Evolutionary conservation across 2,888 invertebrate genomes (phyloP).

Genomic region (Sphaerophoria taeniata): DNA sequence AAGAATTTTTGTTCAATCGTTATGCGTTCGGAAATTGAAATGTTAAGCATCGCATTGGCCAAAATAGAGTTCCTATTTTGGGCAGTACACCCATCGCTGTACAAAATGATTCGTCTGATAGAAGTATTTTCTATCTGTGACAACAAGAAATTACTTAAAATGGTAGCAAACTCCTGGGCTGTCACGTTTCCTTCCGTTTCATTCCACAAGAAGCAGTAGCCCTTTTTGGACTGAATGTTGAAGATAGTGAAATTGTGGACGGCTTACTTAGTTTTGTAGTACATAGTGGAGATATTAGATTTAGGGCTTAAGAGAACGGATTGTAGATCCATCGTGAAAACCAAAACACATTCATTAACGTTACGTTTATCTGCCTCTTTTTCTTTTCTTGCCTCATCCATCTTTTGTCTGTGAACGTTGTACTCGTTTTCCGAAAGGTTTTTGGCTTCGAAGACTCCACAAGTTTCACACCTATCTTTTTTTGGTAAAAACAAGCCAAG

Average conservation of each 20-base stretch:
- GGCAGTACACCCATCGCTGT: no score
- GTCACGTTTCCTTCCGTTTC: no score
- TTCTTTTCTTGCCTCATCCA: conserved; percentile 5
- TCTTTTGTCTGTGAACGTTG: neutral
- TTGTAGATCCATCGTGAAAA: conserved; percentile 6
- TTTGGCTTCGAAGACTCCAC: neutral
- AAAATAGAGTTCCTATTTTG: no score
- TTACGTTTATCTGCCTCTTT: neutral
- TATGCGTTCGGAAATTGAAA: neutral
- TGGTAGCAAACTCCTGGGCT: no score
- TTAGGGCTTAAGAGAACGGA: conserved; percentile 2
- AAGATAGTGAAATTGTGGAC: no score
- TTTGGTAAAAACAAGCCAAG: conserved; percentile 6
- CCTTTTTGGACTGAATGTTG: no score
- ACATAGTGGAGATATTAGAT: neutral
- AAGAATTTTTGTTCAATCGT: conserved; percentile 13
- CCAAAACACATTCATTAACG: neutral
- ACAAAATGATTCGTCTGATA: no score
- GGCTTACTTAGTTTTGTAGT: no score
- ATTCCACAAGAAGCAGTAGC: no score
- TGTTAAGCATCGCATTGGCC: neutral
- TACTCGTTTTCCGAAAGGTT: conserved; percentile 1
- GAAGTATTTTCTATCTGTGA: no score
- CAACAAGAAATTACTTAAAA: no score
- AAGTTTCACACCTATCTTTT: conserved; percentile 19